Percentiles rank a stretch among this genome's conserved stretches.
Evolutionary conservation across 2,888 invertebrate genomes (phyloP).

Genomic region (Hedychridium roseum): DNA sequence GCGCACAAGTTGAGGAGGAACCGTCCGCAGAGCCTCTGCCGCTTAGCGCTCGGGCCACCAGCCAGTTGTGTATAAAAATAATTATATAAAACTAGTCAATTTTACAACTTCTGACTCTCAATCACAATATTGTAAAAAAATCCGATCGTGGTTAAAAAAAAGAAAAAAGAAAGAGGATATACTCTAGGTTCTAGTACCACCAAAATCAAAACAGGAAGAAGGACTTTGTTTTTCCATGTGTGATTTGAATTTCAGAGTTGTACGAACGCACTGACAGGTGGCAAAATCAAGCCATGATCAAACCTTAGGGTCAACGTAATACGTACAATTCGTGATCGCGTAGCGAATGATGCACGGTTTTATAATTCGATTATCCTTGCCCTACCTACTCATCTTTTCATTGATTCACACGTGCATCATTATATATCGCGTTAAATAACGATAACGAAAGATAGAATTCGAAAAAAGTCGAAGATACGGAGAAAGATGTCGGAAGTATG

Average conservation of each 20-base stretch:
- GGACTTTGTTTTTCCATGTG: constrained; percentile 29
- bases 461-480: too few species aligned
- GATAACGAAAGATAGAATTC: constrained; percentile 21
- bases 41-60: too few species aligned
- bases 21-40: too few species aligned
- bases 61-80: constrained; percentile 63
- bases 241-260: constrained; percentile 63
- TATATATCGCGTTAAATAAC: constrained; percentile 16
- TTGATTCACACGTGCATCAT: constrained; percentile 25
- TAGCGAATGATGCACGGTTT: too few species aligned
- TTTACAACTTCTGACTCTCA: constrained; percentile 61
- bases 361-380: too few species aligned
- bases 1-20: too few species aligned
- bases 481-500: constrained; percentile 39
- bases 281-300: constrained; percentile 62
- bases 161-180: constrained; percentile 19
- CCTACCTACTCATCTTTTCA: too few species aligned
- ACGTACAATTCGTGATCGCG: constrained; percentile 33
- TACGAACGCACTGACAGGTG: constrained; percentile 53
- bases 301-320: constrained; percentile 34
- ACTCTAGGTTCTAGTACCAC: constrained; percentile 13
- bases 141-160: constrained; percentile 34
- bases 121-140: constrained; percentile 56
- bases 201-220: constrained; percentile 17
- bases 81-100: constrained; percentile 65